Evolutionary conservation across 1,140 invertebrate genomes (phyloP).

Genomic region (Brachionus koreanus): DNA sequence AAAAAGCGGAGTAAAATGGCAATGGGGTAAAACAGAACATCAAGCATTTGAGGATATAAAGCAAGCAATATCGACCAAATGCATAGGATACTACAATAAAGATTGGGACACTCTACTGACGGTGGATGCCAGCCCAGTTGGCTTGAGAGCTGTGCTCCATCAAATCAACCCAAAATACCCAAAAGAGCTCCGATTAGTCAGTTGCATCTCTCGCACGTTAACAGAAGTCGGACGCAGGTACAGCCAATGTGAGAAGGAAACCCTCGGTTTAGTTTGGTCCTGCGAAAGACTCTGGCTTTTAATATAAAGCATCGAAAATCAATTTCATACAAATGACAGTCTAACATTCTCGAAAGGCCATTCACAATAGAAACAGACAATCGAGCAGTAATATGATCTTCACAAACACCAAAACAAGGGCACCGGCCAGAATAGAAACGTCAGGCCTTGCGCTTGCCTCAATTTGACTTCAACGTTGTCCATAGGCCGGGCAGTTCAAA

Average conservation of each 20-base stretch:
- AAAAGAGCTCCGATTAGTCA: slow-evolving; percentile 45
- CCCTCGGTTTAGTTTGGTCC: neutral
- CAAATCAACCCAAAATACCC: slow-evolving; percentile 48
- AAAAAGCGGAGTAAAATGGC: neutral
- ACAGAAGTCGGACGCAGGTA: slow-evolving; percentile 49
- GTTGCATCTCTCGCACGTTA: slow-evolving; percentile 49
- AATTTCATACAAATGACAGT: too few species aligned
- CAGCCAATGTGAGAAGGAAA: slow-evolving; percentile 50
- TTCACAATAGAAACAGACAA: slow-evolving; percentile 4
- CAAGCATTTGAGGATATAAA: neutral
- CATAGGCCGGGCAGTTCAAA: neutral
- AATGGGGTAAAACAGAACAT: neutral
- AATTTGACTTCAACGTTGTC: neutral
- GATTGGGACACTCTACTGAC: neutral
- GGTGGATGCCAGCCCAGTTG: slow-evolving; percentile 50
- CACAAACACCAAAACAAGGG: neutral
- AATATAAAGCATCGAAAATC: too few species aligned
- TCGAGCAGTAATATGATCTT: neutral
- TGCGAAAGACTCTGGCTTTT: neutral
- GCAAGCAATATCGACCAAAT: neutral
- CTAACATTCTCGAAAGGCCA: slow-evolving; percentile 16
- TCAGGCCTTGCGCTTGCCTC: neutral
- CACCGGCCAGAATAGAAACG: neutral
- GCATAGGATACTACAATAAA: neutral
- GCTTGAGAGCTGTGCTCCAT: slow-evolving; percentile 58